Percentiles rank a stretch among this genome's conserved stretches.
Evolutionary conservation across 2,797 vertebrate genomes (phyloP).

Genomic region (Rhinophrynus dorsalis): DNA sequence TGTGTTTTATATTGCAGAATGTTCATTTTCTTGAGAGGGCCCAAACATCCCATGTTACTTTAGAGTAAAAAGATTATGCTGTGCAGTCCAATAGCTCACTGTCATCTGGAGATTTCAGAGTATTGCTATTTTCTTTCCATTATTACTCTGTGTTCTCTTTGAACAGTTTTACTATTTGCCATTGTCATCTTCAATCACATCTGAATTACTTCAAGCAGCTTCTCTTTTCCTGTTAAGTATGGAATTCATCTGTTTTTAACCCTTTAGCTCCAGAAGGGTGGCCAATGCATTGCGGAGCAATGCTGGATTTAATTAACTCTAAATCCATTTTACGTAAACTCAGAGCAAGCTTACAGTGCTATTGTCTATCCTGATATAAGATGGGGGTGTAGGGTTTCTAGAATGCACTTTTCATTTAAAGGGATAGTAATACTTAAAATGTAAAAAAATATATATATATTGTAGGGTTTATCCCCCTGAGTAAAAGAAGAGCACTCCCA

Average conservation of each 20-base stretch:
- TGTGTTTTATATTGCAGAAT: not conserved
- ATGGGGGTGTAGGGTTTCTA: too few species aligned
- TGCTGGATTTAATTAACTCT: too few species aligned
- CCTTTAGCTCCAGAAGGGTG: too few species aligned
- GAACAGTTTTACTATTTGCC: slow-evolving; percentile 18
- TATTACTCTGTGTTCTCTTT: slow-evolving; percentile 24
- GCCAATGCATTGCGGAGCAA: too few species aligned
- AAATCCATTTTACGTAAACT: not conserved
- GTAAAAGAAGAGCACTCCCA: too few species aligned
- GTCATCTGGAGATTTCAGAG: slow-evolving; percentile 12
- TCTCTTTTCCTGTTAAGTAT: not conserved
- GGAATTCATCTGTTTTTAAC: not conserved
- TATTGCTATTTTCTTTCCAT: slow-evolving; percentile 31
- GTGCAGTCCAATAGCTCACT: slow-evolving; percentile 15
- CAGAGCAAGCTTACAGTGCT: too few species aligned
- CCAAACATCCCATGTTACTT: slow-evolving; percentile 1
- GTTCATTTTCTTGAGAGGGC: slow-evolving; percentile 5
- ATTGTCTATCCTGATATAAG: too few species aligned
- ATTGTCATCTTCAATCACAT: slow-evolving; percentile 26
- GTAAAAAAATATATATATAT: too few species aligned
- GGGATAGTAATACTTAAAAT: too few species aligned
- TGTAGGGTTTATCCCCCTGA: too few species aligned
- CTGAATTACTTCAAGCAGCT: slow-evolving; percentile 12
- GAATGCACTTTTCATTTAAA: too few species aligned
- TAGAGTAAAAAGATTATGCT: slow-evolving; percentile 6